These are phyloP conservation scores for Tachuris rubrigastra DNA, from an alignment of 2,113 vertebrate species.

Conservation along the genomic window DNA sequence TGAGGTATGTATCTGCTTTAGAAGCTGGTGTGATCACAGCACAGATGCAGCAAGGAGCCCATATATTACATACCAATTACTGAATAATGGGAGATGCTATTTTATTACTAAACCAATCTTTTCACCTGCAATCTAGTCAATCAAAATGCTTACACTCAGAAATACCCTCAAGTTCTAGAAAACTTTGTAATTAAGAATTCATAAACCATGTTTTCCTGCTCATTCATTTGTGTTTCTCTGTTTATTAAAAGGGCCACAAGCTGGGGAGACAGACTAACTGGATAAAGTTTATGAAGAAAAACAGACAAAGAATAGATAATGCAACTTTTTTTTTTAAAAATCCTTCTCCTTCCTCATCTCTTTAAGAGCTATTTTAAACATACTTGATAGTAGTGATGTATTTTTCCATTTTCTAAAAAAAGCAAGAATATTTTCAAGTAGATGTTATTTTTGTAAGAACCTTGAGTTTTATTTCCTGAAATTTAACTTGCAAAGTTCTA, in stretches of 20 bases:
- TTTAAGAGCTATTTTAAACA: constrained; percentile 15
- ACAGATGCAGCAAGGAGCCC: neutral
- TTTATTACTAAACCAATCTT: neutral
- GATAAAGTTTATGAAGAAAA: neutral
- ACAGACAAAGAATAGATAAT: neutral
- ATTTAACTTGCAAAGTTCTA: neutral
- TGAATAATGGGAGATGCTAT: neutral
- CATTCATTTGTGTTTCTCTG: neutral
- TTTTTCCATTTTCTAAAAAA: neutral
- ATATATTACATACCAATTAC: neutral
- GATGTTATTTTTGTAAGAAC: neutral
- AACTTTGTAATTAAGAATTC: neutral
- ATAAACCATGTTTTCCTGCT: neutral
- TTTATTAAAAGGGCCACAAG: neutral
- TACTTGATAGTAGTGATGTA: neutral
- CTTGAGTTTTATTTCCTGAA: constrained; percentile 33
- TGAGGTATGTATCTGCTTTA: neutral
- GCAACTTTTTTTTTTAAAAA: neutral
- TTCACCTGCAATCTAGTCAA: neutral
- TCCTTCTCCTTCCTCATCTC: neutral
- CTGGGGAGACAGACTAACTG: neutral
- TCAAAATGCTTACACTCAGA: neutral
- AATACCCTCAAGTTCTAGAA: neutral
- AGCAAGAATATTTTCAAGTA: neutral
- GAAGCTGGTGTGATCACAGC: neutral